These are phyloP conservation scores for Heloderma charlesbogerti DNA, from an alignment of 2,113 vertebrate genomes.

Conservation along the genomic window DNA sequence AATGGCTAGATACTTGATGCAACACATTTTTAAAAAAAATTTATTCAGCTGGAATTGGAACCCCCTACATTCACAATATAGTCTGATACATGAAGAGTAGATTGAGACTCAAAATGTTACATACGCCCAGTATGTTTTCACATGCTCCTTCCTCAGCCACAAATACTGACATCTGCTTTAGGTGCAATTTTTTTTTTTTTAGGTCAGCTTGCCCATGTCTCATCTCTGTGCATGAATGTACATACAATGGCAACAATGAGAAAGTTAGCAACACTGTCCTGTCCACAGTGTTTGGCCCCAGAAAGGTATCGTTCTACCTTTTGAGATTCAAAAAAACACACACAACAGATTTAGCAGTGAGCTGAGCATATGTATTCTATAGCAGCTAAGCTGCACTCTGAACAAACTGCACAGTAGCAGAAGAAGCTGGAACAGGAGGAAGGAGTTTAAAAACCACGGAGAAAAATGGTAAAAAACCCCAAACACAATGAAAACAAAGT, in stretches of 20 bases:
- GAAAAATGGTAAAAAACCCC: constrained; percentile 29
- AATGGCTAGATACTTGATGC: constrained; percentile 67
- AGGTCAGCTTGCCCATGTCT: constrained; percentile 57
- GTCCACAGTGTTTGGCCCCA: constrained; percentile 72
- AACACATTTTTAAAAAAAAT: constrained; percentile 66
- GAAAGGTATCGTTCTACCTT: constrained; percentile 66
- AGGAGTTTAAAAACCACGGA: constrained; percentile 44
- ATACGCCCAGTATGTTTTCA: constrained; percentile 73
- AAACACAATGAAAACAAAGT: constrained; percentile 1
- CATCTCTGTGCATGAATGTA: constrained; percentile 53
- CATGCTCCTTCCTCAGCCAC: constrained; percentile 72
- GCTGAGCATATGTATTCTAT: constrained; percentile 65
- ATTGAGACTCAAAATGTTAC: constrained; percentile 76
- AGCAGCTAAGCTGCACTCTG: constrained; percentile 73
- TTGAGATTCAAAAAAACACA: constrained; percentile 20
- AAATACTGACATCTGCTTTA: constrained; percentile 75
- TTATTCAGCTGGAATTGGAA: constrained; percentile 77
- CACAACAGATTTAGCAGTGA: constrained; percentile 55
- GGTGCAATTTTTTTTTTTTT: constrained; percentile 43
- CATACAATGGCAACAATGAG: constrained; percentile 68
- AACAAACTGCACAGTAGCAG: constrained; percentile 70
- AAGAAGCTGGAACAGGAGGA: constrained; percentile 56
- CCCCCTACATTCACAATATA: constrained; percentile 80
- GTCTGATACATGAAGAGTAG: constrained; percentile 81
- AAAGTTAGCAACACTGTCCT: constrained; percentile 67